phyloP scores from a whole-genome alignment of 2,797 vertebrate species.

The Danio albolineatus region DNA sequence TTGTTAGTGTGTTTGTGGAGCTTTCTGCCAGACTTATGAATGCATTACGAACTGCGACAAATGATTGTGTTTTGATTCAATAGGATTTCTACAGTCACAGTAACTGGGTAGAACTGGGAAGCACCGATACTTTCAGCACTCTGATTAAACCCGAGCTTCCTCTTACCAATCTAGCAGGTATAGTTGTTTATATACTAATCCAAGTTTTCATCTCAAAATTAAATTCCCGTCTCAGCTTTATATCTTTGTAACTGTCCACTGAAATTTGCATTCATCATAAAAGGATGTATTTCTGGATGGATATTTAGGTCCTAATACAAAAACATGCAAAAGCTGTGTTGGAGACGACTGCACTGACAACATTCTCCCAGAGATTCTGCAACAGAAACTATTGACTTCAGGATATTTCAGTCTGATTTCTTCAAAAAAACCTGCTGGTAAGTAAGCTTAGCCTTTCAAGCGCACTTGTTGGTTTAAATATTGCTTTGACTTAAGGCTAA shows the following conservation, averaged over 20 bases:
- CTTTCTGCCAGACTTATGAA: no score
- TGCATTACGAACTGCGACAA: background rate
- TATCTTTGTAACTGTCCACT: background rate
- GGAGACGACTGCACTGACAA: conserved; percentile 66
- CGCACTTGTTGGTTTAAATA: background rate
- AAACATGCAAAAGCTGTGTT: conserved; percentile 74
- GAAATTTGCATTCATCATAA: no score
- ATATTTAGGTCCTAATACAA: conserved; percentile 55
- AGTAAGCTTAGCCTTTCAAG: background rate
- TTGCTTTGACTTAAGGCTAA: background rate
- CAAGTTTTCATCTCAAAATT: background rate
- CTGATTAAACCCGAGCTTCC: conserved; percentile 65
- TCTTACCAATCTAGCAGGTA: conserved; percentile 76
- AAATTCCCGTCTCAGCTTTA: background rate
- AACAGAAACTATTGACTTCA: conserved; percentile 72
- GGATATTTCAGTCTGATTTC: conserved; percentile 70
- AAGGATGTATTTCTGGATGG: background rate
- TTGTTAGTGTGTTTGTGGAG: background rate
- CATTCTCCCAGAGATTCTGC: conserved; percentile 67
- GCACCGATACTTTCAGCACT: conserved; percentile 64
- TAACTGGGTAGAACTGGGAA: conserved; percentile 77
- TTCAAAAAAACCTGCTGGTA: conserved; percentile 74
- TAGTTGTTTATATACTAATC: background rate
- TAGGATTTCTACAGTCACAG: conserved; percentile 83
- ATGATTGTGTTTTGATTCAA: background rate